These are phyloP conservation scores for Oryzias javanicus DNA, from an alignment of 2,113 vertebrate species.

Conservation along the genomic window DNA sequence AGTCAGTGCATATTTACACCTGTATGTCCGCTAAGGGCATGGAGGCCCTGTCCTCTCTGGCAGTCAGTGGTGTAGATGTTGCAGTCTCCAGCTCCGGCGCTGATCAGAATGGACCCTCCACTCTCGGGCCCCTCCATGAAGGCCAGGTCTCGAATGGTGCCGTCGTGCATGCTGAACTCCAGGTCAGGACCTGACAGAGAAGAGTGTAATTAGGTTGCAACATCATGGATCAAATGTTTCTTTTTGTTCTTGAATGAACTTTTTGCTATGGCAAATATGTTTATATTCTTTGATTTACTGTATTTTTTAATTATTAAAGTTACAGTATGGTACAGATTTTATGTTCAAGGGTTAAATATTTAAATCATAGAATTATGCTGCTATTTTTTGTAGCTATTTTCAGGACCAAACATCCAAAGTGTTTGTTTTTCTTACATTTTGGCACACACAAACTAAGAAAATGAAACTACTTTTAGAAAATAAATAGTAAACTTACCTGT, in stretches of 20 bases:
- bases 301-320: too few species aligned
- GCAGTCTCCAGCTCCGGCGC: slow-evolving; percentile 96
- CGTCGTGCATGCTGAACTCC: slow-evolving; percentile 97
- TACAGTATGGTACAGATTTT: too few species aligned
- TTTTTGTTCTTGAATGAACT: too few species aligned
- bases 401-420: too few species aligned
- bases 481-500: slow-evolving; percentile 75
- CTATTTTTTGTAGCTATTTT: too few species aligned
- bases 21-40: slow-evolving; percentile 88
- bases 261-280: too few species aligned
- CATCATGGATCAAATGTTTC: too few species aligned
- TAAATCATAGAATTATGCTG: too few species aligned
- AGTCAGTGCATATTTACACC: slow-evolving; percentile 31
- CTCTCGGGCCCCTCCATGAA: slow-evolving; percentile 98
- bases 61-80: slow-evolving; percentile 94
- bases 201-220: slow-evolving; percentile 27
- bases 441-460: too few species aligned
- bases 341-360: too few species aligned
- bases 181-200: slow-evolving; percentile 91
- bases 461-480: not conserved
- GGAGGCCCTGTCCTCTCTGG: slow-evolving; percentile 92
- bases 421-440: too few species aligned
- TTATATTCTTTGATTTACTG: too few species aligned
- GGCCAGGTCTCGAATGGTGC: slow-evolving; percentile 95
- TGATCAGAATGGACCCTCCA: slow-evolving; percentile 94